These are phyloP conservation scores for Aythya baeri DNA, from an alignment of 2,113 vertebrate genomes.

Conservation along the genomic window DNA sequence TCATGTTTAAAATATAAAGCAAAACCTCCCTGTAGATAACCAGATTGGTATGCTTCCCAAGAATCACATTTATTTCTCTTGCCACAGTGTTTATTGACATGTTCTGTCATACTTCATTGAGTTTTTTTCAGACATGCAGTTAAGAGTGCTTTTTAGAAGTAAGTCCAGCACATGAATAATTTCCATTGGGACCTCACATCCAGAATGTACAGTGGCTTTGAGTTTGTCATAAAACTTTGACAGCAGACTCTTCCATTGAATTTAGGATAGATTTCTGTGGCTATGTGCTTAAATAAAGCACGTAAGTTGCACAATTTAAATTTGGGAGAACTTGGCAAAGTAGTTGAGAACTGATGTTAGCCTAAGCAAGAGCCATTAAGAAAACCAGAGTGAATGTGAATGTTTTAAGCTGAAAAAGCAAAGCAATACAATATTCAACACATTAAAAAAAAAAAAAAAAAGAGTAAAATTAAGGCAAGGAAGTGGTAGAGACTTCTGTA, in stretches of 20 bases:
- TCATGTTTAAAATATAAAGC: not conserved
- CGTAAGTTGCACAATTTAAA: not conserved
- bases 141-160: not conserved
- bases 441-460: not conserved
- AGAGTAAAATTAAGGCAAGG: not conserved
- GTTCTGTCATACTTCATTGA: not conserved
- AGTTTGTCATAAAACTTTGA: not conserved
- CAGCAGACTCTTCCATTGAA: not conserved
- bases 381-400: not conserved
- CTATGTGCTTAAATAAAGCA: not conserved
- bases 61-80: not conserved
- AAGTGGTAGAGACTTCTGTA: not conserved
- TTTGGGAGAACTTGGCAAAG: slow-evolving; percentile 6
- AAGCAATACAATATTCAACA: not conserved
- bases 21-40: not conserved
- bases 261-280: slow-evolving; percentile 1
- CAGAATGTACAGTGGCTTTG: not conserved
- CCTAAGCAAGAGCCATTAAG: not conserved
- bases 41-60: not conserved
- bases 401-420: not conserved
- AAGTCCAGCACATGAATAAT: not conserved
- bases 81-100: not conserved
- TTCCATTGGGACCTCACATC: not conserved
- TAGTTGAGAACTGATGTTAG: not conserved
- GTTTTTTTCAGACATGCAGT: not conserved